Percentiles rank a stretch among this genome's conserved stretches.
phyloP scores from a whole-genome alignment of 1,140 invertebrate genomes.

The Procambarus virginalis region DNA sequence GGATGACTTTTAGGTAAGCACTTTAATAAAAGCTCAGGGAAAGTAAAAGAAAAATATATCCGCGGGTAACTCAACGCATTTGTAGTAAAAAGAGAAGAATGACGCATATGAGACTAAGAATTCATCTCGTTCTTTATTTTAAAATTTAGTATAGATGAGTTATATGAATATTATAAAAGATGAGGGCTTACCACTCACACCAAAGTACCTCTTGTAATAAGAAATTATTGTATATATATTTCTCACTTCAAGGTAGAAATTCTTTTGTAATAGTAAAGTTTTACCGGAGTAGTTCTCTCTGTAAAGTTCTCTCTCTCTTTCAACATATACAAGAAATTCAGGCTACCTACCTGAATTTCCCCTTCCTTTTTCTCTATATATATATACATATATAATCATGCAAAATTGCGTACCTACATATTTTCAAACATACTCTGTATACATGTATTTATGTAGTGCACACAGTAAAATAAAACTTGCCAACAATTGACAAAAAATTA shows the following conservation, averaged over 20 bases:
- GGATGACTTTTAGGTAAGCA: conserved; percentile 14
- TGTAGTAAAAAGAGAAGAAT: not conserved
- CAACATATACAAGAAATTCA: not conserved
- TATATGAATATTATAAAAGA: not conserved
- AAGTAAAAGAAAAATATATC: not conserved
- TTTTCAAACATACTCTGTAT: no score
- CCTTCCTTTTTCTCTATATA: not conserved
- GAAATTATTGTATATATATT: not conserved
- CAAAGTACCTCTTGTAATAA: not conserved
- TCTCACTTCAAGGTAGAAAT: not conserved
- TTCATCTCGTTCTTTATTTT: not conserved
- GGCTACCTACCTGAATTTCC: no score
- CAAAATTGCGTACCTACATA: no score
- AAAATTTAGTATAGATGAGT: not conserved
- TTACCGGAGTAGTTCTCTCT: not conserved
- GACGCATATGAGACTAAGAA: not conserved
- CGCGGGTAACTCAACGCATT: not conserved
- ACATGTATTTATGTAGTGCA: no score
- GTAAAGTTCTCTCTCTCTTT: not conserved
- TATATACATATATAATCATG: no score
- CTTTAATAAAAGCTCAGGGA: not conserved
- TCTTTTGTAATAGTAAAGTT: not conserved
- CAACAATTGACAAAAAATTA: no score
- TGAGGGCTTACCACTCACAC: not conserved
- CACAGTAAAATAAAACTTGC: no score